Evolutionary conservation across 2,888 invertebrate genomes (phyloP).

Genomic region (Harpalus rufipes): DNA sequence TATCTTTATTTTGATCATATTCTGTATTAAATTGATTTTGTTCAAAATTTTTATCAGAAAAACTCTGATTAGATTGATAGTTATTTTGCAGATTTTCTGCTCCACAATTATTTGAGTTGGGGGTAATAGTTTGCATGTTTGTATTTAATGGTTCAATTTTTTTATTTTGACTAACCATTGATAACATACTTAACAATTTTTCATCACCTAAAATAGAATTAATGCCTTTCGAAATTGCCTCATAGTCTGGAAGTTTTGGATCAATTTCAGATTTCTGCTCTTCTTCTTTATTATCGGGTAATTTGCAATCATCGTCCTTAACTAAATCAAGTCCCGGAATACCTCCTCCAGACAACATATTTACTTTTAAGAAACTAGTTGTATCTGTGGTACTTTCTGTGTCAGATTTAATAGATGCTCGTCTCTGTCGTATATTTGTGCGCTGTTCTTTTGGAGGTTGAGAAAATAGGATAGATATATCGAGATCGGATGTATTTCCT

Average conservation of each 20-base stretch:
- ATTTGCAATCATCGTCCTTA: slow-evolving; percentile 75
- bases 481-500: background rate
- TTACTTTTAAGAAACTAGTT: slow-evolving; percentile 58
- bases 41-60: slow-evolving; percentile 32
- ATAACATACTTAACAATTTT: slow-evolving; percentile 82
- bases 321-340: slow-evolving; percentile 88
- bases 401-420: slow-evolving; percentile 51
- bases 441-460: slow-evolving; percentile 66
- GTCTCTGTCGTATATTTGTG: slow-evolving; percentile 64
- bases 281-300: slow-evolving; percentile 70
- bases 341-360: slow-evolving; percentile 76
- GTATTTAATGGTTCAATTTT: slow-evolving; percentile 60
- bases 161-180: slow-evolving; percentile 76
- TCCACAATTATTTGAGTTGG: slow-evolving; percentile 26
- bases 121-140: background rate
- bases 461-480: slow-evolving; percentile 53
- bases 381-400: slow-evolving; percentile 72
- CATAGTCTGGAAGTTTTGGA: slow-evolving; percentile 78
- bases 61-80: slow-evolving; percentile 28
- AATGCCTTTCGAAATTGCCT: slow-evolving; percentile 82
- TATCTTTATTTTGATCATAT: slow-evolving; percentile 2
- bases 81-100: slow-evolving; percentile 33
- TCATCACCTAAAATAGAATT: slow-evolving; percentile 82
- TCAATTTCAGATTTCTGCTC: slow-evolving; percentile 67
- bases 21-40: slow-evolving; percentile 22